These are phyloP conservation scores for Tupiocoris notatus DNA, from an alignment of 2,888 invertebrate species.

Conservation along the genomic window DNA sequence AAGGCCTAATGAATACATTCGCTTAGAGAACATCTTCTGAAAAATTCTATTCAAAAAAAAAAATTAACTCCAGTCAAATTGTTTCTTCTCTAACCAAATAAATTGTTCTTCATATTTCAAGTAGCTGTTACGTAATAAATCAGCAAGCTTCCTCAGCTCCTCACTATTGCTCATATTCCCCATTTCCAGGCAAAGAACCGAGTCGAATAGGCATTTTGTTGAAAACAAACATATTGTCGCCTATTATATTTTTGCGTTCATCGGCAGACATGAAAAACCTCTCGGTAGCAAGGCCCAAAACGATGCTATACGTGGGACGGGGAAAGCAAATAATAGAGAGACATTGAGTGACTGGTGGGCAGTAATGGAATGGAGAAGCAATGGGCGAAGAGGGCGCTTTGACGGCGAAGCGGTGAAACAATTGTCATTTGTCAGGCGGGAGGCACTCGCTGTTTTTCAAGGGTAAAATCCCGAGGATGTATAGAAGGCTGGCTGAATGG, in stretches of 20 bases:
- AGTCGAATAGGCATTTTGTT: no score
- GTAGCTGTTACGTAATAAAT: no score
- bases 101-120: no score
- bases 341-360: slow-evolving; percentile 24
- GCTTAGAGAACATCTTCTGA: no score
- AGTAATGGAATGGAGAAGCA: not conserved
- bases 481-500: not conserved
- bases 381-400: not conserved
- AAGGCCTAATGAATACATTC: no score
- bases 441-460: not conserved
- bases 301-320: not conserved
- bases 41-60: no score
- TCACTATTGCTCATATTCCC: no score
- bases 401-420: slow-evolving; percentile 23
- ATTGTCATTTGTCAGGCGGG: slow-evolving; percentile 31
- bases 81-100: no score
- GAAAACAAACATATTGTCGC: no score
- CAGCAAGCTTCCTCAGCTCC: no score
- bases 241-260: not conserved
- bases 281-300: not conserved
- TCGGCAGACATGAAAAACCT: slow-evolving; percentile 12
- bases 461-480: slow-evolving; percentile 26
- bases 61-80: no score
- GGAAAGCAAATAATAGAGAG: slow-evolving; percentile 32
- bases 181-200: no score